Conservation (phyloP, 1,140 invertebrate species). For the Papilio polyxenes region DNA sequence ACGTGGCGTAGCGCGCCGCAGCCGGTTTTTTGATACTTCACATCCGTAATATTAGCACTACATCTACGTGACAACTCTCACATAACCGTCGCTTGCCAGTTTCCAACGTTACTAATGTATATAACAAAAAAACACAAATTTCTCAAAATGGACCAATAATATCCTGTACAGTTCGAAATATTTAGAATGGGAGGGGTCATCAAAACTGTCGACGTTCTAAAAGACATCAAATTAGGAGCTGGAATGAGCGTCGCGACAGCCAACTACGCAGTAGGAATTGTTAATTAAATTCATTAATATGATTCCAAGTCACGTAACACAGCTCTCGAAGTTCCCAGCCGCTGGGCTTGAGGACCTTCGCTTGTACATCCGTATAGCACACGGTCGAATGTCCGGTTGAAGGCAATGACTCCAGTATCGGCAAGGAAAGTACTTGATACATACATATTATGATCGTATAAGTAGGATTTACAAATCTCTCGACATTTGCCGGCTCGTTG, state of each 20-base stretch:
- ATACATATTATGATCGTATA: too few relatives aligned
- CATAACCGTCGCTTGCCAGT: background rate
- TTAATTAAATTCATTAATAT: conserved; percentile 60
- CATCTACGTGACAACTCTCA: conserved; percentile 26
- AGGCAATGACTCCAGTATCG: conserved; percentile 1
- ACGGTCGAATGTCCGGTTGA: conserved; percentile 8
- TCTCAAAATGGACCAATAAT: background rate
- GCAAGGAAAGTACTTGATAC: background rate
- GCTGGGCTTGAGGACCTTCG: background rate
- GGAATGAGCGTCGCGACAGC: conserved; percentile 49
- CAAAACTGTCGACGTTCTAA: conserved; percentile 44
- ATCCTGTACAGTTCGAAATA: background rate
- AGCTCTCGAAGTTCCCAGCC: conserved; percentile 21
- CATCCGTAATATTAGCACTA: conserved; percentile 41
- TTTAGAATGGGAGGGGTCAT: background rate
- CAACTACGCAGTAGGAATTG: conserved; percentile 45
- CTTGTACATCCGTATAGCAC: background rate
- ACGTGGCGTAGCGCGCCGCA: conserved; percentile 55
- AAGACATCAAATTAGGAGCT: conserved; percentile 51
- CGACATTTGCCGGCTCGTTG: conserved; percentile 40
- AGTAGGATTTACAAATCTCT: conserved; percentile 39
- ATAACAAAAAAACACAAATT: background rate
- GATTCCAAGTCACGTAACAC: conserved; percentile 62
- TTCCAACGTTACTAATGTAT: background rate
- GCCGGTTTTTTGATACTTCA: conserved; percentile 56